A percentile compares a stretch with the other conserved stretches of the same genome.
Evolutionary conservation across 2,113 vertebrate species (phyloP).

Genomic region (Gasterosteus aculeatus): DNA sequence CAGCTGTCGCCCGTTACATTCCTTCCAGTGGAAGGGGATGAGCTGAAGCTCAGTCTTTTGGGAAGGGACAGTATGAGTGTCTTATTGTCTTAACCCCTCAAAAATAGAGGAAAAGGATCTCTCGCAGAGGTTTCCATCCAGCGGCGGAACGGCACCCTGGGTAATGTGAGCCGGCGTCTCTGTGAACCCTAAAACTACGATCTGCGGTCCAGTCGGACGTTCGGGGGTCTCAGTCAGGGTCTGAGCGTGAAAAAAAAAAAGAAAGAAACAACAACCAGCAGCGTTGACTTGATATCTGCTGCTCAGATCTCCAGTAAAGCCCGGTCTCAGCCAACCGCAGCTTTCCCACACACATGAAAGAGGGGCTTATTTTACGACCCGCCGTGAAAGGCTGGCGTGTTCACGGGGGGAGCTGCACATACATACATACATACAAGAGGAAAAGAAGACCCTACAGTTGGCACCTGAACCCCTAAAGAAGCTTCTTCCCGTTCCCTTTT

Average conservation of each 20-base stretch:
- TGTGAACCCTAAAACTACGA: constrained; percentile 1
- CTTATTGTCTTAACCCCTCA: constrained; percentile 68
- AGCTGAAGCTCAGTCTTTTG: constrained; percentile 52
- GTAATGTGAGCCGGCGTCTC: constrained; percentile 46
- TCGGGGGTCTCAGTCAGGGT: constrained; percentile 35
- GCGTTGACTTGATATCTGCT: constrained; percentile 67
- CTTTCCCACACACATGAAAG: constrained; percentile 82
- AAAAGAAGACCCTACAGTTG: constrained; percentile 40
- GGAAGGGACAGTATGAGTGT: constrained; percentile 66
- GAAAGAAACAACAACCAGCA: background rate
- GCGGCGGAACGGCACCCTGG: background rate
- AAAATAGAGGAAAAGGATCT: constrained; percentile 29
- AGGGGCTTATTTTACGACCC: constrained; percentile 54
- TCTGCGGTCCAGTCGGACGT: background rate
- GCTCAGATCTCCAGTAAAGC: constrained; percentile 73
- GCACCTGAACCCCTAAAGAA: constrained; percentile 55
- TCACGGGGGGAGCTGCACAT: constrained; percentile 18
- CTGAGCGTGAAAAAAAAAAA: constrained; percentile 21
- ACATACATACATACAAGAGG: background rate
- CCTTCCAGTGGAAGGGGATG: constrained; percentile 71
- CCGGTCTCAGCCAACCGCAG: constrained; percentile 68
- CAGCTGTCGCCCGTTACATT: constrained; percentile 80
- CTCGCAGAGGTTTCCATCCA: constrained; percentile 30
- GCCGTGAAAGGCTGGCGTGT: constrained; percentile 57
- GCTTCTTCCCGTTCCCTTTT: constrained; percentile 30